A percentile compares a stretch with the other conserved stretches of the same genome.
Conservation (phyloP, 1,140 invertebrate species). For the Tetramorium parvispinum region DNA sequence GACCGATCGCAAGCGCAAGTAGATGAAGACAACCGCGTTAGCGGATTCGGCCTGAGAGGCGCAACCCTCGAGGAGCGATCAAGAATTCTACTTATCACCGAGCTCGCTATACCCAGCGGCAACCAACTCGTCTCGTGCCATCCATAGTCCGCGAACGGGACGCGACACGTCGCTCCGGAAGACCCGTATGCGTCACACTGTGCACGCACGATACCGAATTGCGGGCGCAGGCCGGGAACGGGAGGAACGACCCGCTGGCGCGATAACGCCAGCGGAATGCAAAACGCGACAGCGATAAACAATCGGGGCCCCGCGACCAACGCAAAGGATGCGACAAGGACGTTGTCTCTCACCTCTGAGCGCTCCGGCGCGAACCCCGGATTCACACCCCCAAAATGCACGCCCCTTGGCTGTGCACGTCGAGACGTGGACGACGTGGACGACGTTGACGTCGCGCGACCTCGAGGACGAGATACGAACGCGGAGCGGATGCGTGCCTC, state of each 20-base stretch:
- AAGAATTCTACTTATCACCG: background rate
- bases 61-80: background rate
- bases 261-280: background rate
- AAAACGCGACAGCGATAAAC: background rate
- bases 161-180: slow-evolving; percentile 11
- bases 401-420: background rate
- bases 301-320: too few relatives aligned
- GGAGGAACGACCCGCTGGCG: background rate
- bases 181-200: background rate
- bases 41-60: background rate
- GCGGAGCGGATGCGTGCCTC: slow-evolving; percentile 4
- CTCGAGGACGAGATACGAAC: background rate
- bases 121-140: background rate
- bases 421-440: slow-evolving; percentile 12
- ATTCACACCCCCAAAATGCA: slow-evolving; percentile 24
- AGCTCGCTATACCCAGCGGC: slow-evolving; percentile 1
- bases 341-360: slow-evolving; percentile 21
- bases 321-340: background rate
- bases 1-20: background rate
- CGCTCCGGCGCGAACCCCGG: background rate
- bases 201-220: background rate
- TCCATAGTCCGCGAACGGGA: slow-evolving; percentile 32
- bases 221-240: background rate
- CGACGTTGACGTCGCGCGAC: background rate
- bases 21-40: slow-evolving; percentile 15